A percentile compares a stretch with the other conserved stretches of the same genome.
phyloP scores from a whole-genome alignment of 2,797 vertebrate species.

The Phalloptychus januarius region DNA sequence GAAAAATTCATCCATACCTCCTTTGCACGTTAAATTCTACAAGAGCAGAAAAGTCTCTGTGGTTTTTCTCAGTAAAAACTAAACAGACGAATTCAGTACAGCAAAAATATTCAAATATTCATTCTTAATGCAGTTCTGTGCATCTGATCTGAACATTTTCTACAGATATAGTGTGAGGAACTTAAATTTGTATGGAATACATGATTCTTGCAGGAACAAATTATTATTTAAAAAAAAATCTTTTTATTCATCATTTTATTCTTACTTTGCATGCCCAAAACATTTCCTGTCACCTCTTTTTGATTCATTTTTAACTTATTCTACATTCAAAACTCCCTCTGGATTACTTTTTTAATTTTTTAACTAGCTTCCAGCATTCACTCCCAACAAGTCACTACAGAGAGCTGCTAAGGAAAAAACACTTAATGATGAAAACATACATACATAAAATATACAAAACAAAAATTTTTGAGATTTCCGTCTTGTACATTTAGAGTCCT shows the following conservation, averaged over 20 bases:
- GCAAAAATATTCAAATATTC: neutral
- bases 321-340: neutral
- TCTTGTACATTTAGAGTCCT: constrained; percentile 9
- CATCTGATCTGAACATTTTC: neutral
- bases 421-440: neutral
- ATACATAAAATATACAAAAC: neutral
- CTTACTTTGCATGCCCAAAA: neutral
- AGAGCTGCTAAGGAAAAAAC: constrained; percentile 1
- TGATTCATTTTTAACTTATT: neutral
- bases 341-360: neutral
- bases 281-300: neutral
- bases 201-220: neutral
- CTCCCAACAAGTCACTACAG: constrained; percentile 4
- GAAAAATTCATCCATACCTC: no score
- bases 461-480: neutral
- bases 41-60: neutral
- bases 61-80: neutral
- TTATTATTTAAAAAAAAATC: no score
- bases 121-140: neutral
- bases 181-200: neutral
- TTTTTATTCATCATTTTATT: neutral
- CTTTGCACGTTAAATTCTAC: neutral
- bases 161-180: neutral
- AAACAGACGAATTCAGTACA: neutral
- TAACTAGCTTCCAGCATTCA: no score